Evolutionary conservation across 92 coral and sea anemone species (phyloP).

Genomic region (Zoanthus gigantus): DNA sequence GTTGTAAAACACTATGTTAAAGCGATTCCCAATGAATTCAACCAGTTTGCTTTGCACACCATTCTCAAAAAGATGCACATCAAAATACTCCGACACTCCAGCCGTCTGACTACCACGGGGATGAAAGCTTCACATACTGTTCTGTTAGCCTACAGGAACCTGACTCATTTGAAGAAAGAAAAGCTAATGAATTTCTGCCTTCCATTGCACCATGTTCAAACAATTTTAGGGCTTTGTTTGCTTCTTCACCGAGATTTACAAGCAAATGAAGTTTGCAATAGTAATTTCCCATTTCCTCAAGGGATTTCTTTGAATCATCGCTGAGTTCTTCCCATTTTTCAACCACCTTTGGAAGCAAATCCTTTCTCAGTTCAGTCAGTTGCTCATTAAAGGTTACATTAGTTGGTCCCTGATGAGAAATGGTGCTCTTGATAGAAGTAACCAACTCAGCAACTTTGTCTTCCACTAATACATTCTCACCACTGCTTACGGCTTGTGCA

Average conservation of each 20-base stretch:
- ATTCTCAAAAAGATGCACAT: conserved; percentile 24
- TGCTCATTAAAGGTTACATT: conserved; percentile 55
- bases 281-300: conserved; percentile 56
- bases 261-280: conserved; percentile 59
- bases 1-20: conserved; percentile 52
- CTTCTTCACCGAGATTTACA: conserved; percentile 52
- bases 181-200: conserved; percentile 51
- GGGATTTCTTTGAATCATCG: neutral
- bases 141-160: conserved; percentile 51
- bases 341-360: conserved; percentile 51
- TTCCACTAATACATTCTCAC: conserved; percentile 4
- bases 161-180: conserved; percentile 57
- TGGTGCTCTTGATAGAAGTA: conserved; percentile 51
- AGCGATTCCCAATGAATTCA: conserved; percentile 51
- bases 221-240: conserved; percentile 51
- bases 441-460: conserved; percentile 49
- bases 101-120: conserved; percentile 41
- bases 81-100: conserved; percentile 42
- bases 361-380: conserved; percentile 41
- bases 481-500: conserved; percentile 12
- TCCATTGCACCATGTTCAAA: conserved; percentile 49
- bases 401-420: conserved; percentile 53
- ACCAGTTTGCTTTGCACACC: conserved; percentile 52
- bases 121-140: conserved; percentile 47
- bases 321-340: conserved; percentile 29